phyloP scores from a whole-genome alignment of 2,888 invertebrate genomes.

The Zonitis immaculata region DNA sequence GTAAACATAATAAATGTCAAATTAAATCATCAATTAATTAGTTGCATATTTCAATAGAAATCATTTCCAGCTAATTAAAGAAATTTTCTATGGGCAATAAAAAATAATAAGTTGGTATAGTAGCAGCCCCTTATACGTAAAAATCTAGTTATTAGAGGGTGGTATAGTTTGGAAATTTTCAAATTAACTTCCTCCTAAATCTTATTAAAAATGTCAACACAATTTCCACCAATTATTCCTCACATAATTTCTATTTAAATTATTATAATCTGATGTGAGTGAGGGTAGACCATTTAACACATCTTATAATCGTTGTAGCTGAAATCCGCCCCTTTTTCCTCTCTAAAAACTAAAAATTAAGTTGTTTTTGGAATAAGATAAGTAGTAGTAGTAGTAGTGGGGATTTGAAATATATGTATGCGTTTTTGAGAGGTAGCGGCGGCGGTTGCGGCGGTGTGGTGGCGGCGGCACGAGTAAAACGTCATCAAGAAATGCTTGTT shows the following conservation, averaged over 20 bases:
- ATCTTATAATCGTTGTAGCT: slow-evolving; percentile 26
- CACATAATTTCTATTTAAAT: slow-evolving; percentile 33
- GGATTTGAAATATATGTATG: slow-evolving; percentile 16
- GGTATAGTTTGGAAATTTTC: neutral
- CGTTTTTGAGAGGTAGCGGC: slow-evolving; percentile 21
- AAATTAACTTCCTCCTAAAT: neutral
- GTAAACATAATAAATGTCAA: neutral
- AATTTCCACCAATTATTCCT: slow-evolving; percentile 41
- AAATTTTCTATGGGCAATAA: neutral
- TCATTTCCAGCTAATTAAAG: neutral
- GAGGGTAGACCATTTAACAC: slow-evolving; percentile 34
- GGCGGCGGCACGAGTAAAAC: slow-evolving; percentile 26
- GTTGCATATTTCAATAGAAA: neutral
- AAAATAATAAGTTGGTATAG: neutral
- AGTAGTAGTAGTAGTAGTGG: too few relatives aligned
- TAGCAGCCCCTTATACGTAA: neutral
- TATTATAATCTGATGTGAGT: too few relatives aligned
- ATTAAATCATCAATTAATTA: neutral
- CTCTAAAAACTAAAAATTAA: too few relatives aligned
- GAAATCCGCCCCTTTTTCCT: slow-evolving; percentile 37
- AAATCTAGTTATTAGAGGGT: neutral
- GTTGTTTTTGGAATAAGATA: too few relatives aligned
- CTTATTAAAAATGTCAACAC: slow-evolving; percentile 36
- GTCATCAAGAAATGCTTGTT: slow-evolving; percentile 34
- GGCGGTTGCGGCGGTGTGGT: slow-evolving; percentile 12